Evolutionary conservation across 2,797 vertebrate species (phyloP).

Genomic region (Pipistrellus kuhlii): DNA sequence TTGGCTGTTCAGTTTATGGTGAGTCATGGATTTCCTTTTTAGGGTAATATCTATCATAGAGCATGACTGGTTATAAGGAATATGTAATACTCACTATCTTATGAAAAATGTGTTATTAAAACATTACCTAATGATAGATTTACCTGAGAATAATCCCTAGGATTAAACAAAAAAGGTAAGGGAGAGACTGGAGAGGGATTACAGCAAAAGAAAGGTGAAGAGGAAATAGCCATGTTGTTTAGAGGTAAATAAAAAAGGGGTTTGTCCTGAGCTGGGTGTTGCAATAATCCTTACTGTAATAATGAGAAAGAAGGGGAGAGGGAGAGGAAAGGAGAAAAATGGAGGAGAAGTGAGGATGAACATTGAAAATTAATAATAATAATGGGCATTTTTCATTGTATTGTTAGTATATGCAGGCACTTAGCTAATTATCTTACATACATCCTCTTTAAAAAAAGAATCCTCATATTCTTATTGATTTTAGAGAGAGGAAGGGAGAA

Average conservation of each 20-base stretch:
- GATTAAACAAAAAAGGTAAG: conserved; percentile 72
- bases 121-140: conserved; percentile 80
- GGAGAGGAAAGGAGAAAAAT: neutral
- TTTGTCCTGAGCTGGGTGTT: neutral
- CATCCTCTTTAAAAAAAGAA: neutral
- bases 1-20: conserved; percentile 64
- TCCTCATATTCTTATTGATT: neutral
- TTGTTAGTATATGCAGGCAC: neutral
- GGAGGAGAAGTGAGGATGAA: neutral
- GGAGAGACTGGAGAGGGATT: neutral
- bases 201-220: neutral
- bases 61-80: conserved; percentile 64
- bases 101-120: conserved; percentile 80
- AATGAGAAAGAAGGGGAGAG: neutral
- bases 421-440: neutral
- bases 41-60: conserved; percentile 69
- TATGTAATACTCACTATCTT: conserved; percentile 74
- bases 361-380: neutral
- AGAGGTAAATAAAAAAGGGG: neutral
- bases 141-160: conserved; percentile 73
- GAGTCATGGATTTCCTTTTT: conserved; percentile 79
- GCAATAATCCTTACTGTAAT: neutral
- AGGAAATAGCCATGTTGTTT: conserved; percentile 33
- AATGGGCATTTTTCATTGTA: neutral
- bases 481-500: neutral